Base-by-base conservation (phyloP, 2,888 invertebrate species). In the Parapristionchus giblindavisi region DNA sequence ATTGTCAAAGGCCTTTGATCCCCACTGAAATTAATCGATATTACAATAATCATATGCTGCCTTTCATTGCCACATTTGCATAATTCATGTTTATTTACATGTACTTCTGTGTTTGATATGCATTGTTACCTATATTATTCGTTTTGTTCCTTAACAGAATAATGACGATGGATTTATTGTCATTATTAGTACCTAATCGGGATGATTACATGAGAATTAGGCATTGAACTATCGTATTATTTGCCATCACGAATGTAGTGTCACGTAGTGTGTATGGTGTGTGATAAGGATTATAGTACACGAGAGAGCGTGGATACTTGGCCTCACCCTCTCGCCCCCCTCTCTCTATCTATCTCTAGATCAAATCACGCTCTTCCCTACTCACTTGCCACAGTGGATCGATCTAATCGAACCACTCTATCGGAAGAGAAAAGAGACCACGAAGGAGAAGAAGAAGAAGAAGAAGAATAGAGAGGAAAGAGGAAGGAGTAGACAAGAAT, bases 1-100 rank as follows among this genome's bases (percentile, higher is more conserved):
- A 88, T 98, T 98, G 88, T 94, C 91, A 84, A 99, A 94, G 0
- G 96, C 94, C 85, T 93, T 93, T 0, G 97, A 95, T 34, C 97
- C 98, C 98, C 98, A 98, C 93, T 94, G 90, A 84, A 88, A 80
- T 14, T n/a, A 36, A 17, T 17, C 65, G n/a, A 74, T 34, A 21
- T 32, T 43, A 43, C 51, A 43, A 56, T 60, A n/a, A n/a, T n/a
- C n/a, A n/a, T 14, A 27, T 70, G 11, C 8, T 14, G 17, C 17
- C 48, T n/a, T n/a, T 17, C 11, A 8, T 43, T 17, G 17, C 48
- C 17, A 8, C 48, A 14, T 17, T 29, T 27, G 21, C 17, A 1
- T 8, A 29, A 32, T 5, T 29, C 29, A 29, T 6, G 6, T 54
- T 29, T 27, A 54, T 14, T 5, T 2, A 27, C 54, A 54, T 5